Base-by-base conservation (phyloP, 2,888 invertebrate genomes). In the Dexiosoma caninum region DNA sequence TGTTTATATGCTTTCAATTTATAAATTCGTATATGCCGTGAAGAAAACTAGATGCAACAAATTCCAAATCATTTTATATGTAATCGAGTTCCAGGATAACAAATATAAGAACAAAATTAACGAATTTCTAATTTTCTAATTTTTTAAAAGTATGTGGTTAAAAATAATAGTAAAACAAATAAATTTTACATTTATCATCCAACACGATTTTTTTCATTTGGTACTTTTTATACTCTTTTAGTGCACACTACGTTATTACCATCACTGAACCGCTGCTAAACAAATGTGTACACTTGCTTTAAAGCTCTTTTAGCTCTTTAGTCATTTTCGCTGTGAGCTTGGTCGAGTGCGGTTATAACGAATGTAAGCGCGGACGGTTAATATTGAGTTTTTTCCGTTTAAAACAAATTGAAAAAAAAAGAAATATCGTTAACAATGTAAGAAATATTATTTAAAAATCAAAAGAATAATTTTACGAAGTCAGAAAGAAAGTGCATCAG, bases 241-340 rank as follows among this genome's bases (percentile, higher is more conserved):
- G 27, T 1, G 35, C 37, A 40, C 16, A 27, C 35, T 32, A 9
- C 12, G 2, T 23, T 2, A 53, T 8, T 42, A n/a, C 60, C 71
- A 62, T 9, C 71, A 53, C 71, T 37, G 60, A 46, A 16, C 30
- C 32, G 35, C 27, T 51, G 23, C 32, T 51, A 49, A 67, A 42
- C 70, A 83, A 78, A 78, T 83, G 81, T 80, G 82, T 83, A 78
- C 78, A 84, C 83, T 84, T 84, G 78, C 77, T 71, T 71, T 77
- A 76, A 78, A 81, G 83, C 83, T 83, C 83, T 74, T 83, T 82
- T 72, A 76, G 42, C 72, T 72, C 81, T 77, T 77, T 72, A 82
- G 82, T 85, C 85, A 85, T 85, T 84, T 83, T 85, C 85, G 85
- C 83, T 84, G 83, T 83, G 86, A 85, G 83, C 84, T 84, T 81